Percentiles rank a stretch among this genome's conserved stretches.
These are phyloP conservation scores for Phragmatobia fuliginosa DNA, from an alignment of 2,888 invertebrate genomes.

Conservation along the genomic window DNA sequence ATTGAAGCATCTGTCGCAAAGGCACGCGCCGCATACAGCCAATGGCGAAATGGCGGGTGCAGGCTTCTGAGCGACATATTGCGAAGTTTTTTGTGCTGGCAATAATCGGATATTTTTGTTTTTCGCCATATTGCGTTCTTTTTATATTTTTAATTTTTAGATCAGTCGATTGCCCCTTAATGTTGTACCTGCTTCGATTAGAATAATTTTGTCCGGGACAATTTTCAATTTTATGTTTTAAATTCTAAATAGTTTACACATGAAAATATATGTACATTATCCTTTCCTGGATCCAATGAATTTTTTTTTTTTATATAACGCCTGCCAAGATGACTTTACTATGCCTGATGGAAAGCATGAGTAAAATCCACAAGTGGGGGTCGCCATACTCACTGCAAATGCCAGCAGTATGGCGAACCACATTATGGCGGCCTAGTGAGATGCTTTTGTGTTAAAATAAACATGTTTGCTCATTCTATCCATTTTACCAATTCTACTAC, in stretches of 20 bases:
- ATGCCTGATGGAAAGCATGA: too few relatives aligned
- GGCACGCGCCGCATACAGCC: constrained; percentile 63
- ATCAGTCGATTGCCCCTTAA: neutral
- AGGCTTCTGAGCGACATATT: constrained; percentile 34
- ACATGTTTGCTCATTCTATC: too few relatives aligned
- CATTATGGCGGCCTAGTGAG: too few relatives aligned
- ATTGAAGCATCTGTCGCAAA: constrained; percentile 51
- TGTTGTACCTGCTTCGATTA: neutral
- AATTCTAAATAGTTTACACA: neutral
- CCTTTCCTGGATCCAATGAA: too few relatives aligned
- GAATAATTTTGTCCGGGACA: neutral
- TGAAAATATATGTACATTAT: too few relatives aligned
- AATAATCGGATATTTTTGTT: constrained; percentile 11
- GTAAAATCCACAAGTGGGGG: too few relatives aligned
- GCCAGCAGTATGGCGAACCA: too few relatives aligned
- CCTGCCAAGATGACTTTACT: too few relatives aligned
- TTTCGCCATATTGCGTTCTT: constrained; percentile 30
- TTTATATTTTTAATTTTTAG: constrained; percentile 3
- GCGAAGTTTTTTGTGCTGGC: constrained; percentile 21
- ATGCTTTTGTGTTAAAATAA: too few relatives aligned
- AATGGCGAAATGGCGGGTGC: constrained; percentile 38
- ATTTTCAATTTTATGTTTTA: neutral
- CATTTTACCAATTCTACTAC: too few relatives aligned
- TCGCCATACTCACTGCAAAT: too few relatives aligned
- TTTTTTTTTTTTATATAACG: too few relatives aligned